Evolutionary conservation across 2,113 vertebrate genomes (phyloP).

Genomic region (Muscicapa adusta): DNA sequence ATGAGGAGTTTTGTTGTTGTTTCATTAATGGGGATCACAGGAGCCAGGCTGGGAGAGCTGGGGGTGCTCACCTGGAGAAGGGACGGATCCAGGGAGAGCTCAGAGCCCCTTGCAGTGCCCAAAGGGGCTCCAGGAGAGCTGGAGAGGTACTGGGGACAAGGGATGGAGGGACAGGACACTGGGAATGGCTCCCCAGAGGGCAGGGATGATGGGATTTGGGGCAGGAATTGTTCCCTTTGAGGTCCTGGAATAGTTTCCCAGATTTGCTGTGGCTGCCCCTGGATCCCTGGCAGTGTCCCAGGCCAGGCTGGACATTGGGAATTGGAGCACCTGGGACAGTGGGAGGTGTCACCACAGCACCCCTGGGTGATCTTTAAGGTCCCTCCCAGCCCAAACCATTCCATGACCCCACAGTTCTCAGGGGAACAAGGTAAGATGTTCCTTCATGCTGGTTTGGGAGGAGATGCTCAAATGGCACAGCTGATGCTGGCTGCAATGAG

Average conservation of each 20-base stretch:
- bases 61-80: no score
- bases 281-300: neutral
- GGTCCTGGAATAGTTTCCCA: neutral
- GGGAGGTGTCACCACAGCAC: neutral
- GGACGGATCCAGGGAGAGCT: no score
- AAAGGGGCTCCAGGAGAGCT: no score
- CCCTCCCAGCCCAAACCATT: neutral
- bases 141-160: no score
- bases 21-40: neutral
- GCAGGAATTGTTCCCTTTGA: neutral
- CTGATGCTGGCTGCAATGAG: neutral
- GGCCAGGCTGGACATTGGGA: neutral
- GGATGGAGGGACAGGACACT: no score
- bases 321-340: neutral
- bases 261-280: neutral
- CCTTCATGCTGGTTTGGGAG: neutral
- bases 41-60: neutral
- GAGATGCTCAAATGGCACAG: neutral
- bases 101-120: no score
- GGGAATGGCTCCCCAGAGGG: neutral
- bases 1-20: neutral
- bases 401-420: rapidly evolving
- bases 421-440: neutral
- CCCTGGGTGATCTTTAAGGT: rapidly evolving
- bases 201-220: rapidly evolving